Base-by-base conservation (phyloP, 2,888 invertebrate species). In the Penaeus monodon region DNA sequence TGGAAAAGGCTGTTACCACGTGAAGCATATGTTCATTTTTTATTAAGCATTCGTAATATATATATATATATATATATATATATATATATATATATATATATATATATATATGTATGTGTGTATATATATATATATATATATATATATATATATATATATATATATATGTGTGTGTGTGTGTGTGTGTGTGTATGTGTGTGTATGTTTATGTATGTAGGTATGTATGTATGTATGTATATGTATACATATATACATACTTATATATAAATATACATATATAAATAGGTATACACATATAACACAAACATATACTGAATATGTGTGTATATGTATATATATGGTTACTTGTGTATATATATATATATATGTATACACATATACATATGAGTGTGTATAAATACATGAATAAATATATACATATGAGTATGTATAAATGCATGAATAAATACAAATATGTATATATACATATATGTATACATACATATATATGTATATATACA, bases 11-110 rank as follows among this genome's bases (percentile, higher is more conserved):
- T 33, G 33, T 33, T 33, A 33, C 33, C 3, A 33, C 3, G 33
- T 33, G 33, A 33, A 33, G 33, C 33, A 33, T 33, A 33, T 33
- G 33, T 33, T 33, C 33, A 33, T 33, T 33, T 33, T 33, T 33
- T 33, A 33, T 33, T 33, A 33, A 3, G 1, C 33, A 33, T 33
- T 33, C 3, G 33, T 33, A 7, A 49, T 49, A 49, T 8, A 49
- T 49, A 49, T 8, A 49, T 49, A 49, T 8, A 49, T 49, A 49
- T 8, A 49, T 49, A 49, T 8, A 94, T n/a, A 98, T 93, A 1
- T 97, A 95, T 24, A 78, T n/a, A 78, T 22, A 22, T 78, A 78
- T 78, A 38, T 78, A 38, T 22, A 38, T 78, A 33, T n/a, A 78
- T 29, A 20, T 78, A 78, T 33, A 44, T 38, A 78, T 78, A 17